Base-by-base conservation (phyloP, 1,140 invertebrate genomes). In the Argopecten irradians region DNA sequence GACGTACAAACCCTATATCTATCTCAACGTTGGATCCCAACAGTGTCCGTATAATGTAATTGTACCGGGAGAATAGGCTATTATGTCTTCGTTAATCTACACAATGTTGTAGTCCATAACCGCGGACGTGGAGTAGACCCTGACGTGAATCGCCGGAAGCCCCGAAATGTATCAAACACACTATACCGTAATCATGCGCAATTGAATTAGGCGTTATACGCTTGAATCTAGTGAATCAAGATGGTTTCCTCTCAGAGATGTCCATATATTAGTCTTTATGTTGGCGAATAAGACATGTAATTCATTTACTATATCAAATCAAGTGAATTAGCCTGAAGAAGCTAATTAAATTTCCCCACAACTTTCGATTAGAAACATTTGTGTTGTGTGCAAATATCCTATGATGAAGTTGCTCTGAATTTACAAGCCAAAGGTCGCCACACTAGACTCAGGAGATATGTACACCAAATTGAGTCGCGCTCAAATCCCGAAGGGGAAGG, bases 91-190 rank as follows among this genome's bases (percentile, higher is more conserved):
- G 55, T 71, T 28, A 71, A 71, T 71, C 55, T 71, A 71, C 55
- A 22, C 5, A 71, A n/a, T 71, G 28, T 71, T 71, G 55, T n/a
- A 1, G 55, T 11, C 7, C 28, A 71, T 71, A 71, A 28, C n/a
- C 55, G 55, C 55, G 55, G 55, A 71, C 28, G 55, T 71, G 55
- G 55, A 71, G n/a, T 71, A 71, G 55, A 71, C 55, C 55, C n/a
- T n/a, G n/a, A 71, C 55, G n/a, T 71, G 55, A 71, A 71, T 71
- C n/a, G 55, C 55, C 55, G 55, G 55, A 71, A 71, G 55, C 55
- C 22, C 55, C 55, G 22, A 71, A 71, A 71, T n/a, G 55, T 71
- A 71, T 71, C 55, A 71, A 71, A 71, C 55, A 71, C 55, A 71
- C 55, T 71, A 71, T 71, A n/a, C 28, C n/a, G 55, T 71, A 71